Conservation (phyloP, 2,888 invertebrate species). For the Trissolcus japonicus region DNA sequence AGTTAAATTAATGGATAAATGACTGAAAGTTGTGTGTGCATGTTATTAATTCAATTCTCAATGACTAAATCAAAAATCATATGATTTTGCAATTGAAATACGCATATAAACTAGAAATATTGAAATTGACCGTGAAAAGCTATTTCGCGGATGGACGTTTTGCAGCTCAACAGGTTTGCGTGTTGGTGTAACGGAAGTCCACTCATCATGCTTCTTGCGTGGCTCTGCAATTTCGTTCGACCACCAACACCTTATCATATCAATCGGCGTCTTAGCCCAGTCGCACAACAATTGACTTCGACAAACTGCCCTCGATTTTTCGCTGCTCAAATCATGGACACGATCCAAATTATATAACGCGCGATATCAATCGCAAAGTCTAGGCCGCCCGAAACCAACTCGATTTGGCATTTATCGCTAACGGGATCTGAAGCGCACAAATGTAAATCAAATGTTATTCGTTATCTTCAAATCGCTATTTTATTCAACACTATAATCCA, state of each 20-base stretch:
- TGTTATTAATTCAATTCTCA: not conserved
- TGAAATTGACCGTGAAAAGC: constrained; percentile 29
- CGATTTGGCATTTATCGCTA: constrained; percentile 9
- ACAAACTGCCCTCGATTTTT: constrained; percentile 37
- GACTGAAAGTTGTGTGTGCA: too few relatives aligned
- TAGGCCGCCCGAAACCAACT: constrained; percentile 21
- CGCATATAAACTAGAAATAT: not conserved
- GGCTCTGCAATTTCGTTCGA: constrained; percentile 37
- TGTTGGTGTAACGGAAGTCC: constrained; percentile 71
- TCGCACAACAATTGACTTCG: constrained; percentile 39
- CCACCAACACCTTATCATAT: constrained; percentile 38
- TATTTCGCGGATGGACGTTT: constrained; percentile 18
- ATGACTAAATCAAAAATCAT: not conserved
- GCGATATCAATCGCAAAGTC: constrained; percentile 33
- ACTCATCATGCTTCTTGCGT: constrained; percentile 63
- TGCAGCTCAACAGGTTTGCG: constrained; percentile 72
- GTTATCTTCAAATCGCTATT: constrained; percentile 30
- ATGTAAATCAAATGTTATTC: not conserved
- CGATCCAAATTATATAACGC: constrained; percentile 25
- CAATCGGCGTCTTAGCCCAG: constrained; percentile 37
- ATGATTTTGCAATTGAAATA: not conserved
- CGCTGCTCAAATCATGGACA: constrained; percentile 24
- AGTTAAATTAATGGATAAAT: too few relatives aligned
- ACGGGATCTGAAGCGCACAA: constrained; percentile 6
- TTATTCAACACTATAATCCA: constrained; percentile 51